Evolutionary conservation across 30 jellyfish, hydroid and myxozoan genomes (phyloP).

Genomic region (Cassiopea andromeda): DNA sequence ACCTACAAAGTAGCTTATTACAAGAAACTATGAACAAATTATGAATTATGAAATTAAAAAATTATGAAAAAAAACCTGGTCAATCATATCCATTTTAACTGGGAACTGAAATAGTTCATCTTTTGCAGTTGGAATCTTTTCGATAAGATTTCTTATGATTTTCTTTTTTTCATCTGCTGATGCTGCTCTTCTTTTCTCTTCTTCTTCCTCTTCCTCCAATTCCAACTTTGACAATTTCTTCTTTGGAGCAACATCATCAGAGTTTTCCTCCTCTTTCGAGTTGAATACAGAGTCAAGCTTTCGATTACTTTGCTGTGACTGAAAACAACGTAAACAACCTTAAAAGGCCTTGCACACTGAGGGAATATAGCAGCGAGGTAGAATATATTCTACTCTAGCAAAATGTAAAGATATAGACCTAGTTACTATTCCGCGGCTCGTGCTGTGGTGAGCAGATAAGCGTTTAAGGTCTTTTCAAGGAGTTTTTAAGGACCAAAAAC

Average conservation of each 20-base stretch:
- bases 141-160: conserved; percentile 85
- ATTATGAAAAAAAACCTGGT: conserved; percentile 62
- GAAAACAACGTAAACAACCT: too few relatives aligned
- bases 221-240: conserved; percentile 84
- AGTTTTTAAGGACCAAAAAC: too few relatives aligned
- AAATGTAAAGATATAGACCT: too few relatives aligned
- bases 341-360: too few relatives aligned
- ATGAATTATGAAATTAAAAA: not conserved
- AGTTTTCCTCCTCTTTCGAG: conserved; percentile 85
- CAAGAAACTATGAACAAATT: too few relatives aligned
- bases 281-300: conserved; percentile 92
- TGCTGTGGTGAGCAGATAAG: too few relatives aligned
- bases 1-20: too few relatives aligned
- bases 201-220: conserved; percentile 76
- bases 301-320: conserved; percentile 87
- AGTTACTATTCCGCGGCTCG: too few relatives aligned
- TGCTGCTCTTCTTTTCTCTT: conserved; percentile 65
- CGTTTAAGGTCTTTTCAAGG: too few relatives aligned
- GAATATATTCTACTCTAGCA: too few relatives aligned
- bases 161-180: conserved; percentile 92
- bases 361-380: too few relatives aligned
- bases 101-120: conserved; percentile 92
- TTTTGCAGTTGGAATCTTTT: conserved; percentile 96
- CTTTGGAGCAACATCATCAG: conserved; percentile 70
- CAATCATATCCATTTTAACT: conserved; percentile 96